Conservation (phyloP, 1,140 invertebrate species). For the Pogonomyrmex californicus region DNA sequence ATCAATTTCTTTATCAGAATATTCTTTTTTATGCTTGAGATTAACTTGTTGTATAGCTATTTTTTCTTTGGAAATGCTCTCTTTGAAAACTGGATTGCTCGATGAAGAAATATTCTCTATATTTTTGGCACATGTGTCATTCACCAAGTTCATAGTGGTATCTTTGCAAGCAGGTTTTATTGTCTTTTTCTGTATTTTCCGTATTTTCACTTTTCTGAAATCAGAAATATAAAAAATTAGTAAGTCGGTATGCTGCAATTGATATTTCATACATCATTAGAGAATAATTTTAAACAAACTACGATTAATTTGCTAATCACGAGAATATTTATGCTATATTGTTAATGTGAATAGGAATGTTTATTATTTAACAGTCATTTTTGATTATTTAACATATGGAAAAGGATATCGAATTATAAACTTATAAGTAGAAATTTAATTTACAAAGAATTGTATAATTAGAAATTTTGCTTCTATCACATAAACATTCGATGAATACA, state of each 20-base stretch:
- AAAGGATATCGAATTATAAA: not conserved
- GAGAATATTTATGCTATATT: not conserved
- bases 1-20: not conserved
- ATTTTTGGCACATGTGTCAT: not conserved
- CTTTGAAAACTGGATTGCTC: not conserved
- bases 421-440: no score
- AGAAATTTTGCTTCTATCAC: not conserved
- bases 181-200: not conserved
- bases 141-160: not conserved
- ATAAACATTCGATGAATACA: not conserved
- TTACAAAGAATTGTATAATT: not conserved
- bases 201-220: constrained; percentile 3
- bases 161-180: not conserved
- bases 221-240: not conserved
- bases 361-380: not conserved
- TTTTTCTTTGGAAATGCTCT: not conserved
- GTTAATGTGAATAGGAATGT: not conserved
- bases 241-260: no score
- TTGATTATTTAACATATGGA: not conserved
- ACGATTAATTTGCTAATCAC: not conserved
- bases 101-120: not conserved
- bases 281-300: no score
- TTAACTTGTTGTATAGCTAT: not conserved
- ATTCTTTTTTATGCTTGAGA: not conserved
- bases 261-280: not conserved